Evolutionary conservation across 1,140 invertebrate species (phyloP), one percentile per base, ranked within the genome.

Genomic region (Heliconius himera): DNA sequence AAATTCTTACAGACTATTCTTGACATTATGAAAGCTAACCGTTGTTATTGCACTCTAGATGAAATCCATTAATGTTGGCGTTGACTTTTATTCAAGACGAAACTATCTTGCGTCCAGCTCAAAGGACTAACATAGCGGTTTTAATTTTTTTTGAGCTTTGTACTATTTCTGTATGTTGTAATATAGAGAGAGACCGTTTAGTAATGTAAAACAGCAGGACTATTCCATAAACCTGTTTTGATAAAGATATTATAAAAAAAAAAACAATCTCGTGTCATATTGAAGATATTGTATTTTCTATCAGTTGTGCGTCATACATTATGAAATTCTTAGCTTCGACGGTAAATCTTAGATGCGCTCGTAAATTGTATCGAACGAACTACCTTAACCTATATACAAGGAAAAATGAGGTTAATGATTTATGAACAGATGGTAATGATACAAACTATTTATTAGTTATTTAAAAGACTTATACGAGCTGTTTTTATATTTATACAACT

Each of bases 81-180:
- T n/a, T 74, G 73, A 54, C 73, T 51, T 74, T 74, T 74, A 74
- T 74, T 74, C 22, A 49, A 49, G 73, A 26, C 56, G 56, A 66
- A 66, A 11, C 60, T 66, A 29, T 22, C 16, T 74, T 49, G 73
- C 26, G 26, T 74, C 73, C 73, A 22, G 73, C 73, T 74, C 73
- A n/a, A 74, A 74, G 73, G 46, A 74, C 73, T 46, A 74, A 33
- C 16, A 2, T 60, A n/a, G 54, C 26, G 60, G 13, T 66, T 66
- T 66, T 66, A 66, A 3, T 66, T 66, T 29, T 26, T 13, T 66
- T 16, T 29, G 1, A 29, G 29, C 4, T 13, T 16, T 18, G 13
- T 18, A 51, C 49, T 51, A 16, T 16, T 51, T 4, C 3, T 51
- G 11, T 18, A 51, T 51, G 3, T 51, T 51, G 13, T 51, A 8